A percentile compares a stretch with the other conserved stretches of the same genome.
Conservation (phyloP, 2,113 vertebrate species). For the Naja naja region DNA sequence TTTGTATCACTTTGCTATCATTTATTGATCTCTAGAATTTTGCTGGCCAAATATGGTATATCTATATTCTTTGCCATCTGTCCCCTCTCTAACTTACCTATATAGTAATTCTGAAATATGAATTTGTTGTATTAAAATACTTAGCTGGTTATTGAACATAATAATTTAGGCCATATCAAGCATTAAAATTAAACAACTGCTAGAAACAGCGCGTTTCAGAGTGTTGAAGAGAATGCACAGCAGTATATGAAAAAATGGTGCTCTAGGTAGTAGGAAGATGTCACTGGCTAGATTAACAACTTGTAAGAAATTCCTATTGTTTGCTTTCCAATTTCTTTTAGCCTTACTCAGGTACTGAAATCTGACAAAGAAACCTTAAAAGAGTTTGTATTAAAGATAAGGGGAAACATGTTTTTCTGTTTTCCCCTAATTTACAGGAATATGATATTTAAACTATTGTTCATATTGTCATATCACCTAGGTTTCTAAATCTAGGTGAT, state of each 20-base stretch:
- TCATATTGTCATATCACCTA: background rate
- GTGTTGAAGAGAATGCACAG: background rate
- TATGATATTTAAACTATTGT: conserved; percentile 36
- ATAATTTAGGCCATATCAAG: background rate
- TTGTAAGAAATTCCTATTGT: background rate
- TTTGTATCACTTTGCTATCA: background rate
- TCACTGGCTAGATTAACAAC: background rate
- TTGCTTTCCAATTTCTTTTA: conserved; percentile 49
- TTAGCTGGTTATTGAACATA: background rate
- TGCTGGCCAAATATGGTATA: background rate
- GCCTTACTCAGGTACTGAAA: conserved; percentile 57
- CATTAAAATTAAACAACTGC: background rate
- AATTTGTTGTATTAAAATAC: background rate
- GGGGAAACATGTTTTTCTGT: conserved; percentile 20
- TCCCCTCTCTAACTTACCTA: background rate
- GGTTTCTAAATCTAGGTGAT: background rate
- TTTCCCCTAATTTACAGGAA: conserved; percentile 36
- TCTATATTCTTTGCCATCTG: background rate
- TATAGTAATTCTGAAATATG: background rate
- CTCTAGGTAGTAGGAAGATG: background rate
- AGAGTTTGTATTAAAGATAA: conserved; percentile 51
- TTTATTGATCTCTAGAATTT: background rate
- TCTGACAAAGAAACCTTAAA: conserved; percentile 41
- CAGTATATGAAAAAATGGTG: background rate
- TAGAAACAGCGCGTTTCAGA: background rate